Percentiles rank a stretch among this genome's conserved stretches.
These are phyloP conservation scores for Datnioides undecimradiatus DNA, from an alignment of 2,113 vertebrate species.

Conservation along the genomic window DNA sequence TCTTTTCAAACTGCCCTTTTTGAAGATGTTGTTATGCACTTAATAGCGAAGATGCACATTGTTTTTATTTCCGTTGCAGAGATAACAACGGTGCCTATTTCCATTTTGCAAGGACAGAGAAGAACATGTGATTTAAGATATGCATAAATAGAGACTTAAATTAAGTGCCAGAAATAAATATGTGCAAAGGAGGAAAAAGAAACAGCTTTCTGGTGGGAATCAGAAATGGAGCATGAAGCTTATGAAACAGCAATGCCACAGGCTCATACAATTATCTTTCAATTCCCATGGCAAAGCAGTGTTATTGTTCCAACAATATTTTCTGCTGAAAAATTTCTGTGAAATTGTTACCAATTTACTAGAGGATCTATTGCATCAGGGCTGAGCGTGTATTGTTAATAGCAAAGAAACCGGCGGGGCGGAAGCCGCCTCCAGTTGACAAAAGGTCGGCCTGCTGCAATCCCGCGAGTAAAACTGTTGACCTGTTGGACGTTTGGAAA, in stretches of 20 bases:
- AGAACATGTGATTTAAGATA: slow-evolving; percentile 66
- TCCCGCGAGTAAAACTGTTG: not conserved
- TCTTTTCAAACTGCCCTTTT: slow-evolving; percentile 77
- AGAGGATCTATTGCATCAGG: slow-evolving; percentile 66
- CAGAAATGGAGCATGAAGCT: slow-evolving; percentile 76
- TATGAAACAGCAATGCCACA: slow-evolving; percentile 74
- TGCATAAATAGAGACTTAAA: slow-evolving; percentile 67
- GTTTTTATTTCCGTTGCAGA: slow-evolving; percentile 61
- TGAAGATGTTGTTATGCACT: slow-evolving; percentile 74
- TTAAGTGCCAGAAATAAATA: slow-evolving; percentile 75
- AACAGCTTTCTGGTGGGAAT: slow-evolving; percentile 72
- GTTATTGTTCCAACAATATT: slow-evolving; percentile 75
- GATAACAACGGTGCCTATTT: slow-evolving; percentile 63
- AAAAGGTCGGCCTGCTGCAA: slow-evolving; percentile 32
- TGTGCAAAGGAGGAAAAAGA: slow-evolving; percentile 58
- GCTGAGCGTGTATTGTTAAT: slow-evolving; percentile 22
- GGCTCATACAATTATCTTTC: slow-evolving; percentile 80
- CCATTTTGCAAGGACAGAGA: slow-evolving; percentile 68
- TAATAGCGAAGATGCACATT: slow-evolving; percentile 69
- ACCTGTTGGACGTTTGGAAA: slow-evolving; percentile 29
- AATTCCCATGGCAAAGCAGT: slow-evolving; percentile 75
- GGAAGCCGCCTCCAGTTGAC: not conserved
- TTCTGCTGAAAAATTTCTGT: slow-evolving; percentile 52
- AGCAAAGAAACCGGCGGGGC: not conserved
- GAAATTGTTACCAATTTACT: slow-evolving; percentile 74